Evolutionary conservation across 2,113 vertebrate genomes (phyloP).

Genomic region (Thomomys bottae): DNA sequence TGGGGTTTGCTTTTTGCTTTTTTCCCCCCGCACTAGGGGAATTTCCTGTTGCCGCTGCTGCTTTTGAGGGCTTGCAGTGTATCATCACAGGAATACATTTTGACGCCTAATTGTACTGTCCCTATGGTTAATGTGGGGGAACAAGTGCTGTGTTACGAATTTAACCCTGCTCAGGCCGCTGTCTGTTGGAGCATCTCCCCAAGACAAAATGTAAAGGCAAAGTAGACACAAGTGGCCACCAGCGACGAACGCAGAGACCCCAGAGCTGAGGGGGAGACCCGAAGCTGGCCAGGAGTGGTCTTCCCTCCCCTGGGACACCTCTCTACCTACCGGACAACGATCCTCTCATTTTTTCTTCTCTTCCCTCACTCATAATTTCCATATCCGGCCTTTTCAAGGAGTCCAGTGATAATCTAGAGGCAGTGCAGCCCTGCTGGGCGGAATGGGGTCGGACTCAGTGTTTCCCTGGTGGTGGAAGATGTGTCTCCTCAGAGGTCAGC

Average conservation of each 20-base stretch:
- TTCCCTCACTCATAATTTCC: constrained; percentile 41
- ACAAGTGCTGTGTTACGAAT: constrained; percentile 78
- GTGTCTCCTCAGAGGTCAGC: neutral
- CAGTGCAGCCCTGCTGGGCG: neutral
- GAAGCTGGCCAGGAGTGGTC: neutral
- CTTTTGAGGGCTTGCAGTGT: constrained; percentile 70
- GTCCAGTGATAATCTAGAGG: neutral
- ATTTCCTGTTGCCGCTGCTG: constrained; percentile 71
- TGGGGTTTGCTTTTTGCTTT: constrained; percentile 61
- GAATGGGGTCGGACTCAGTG: neutral
- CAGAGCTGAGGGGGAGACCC: constrained; percentile 34
- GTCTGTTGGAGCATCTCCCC: constrained; percentile 54
- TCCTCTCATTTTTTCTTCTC: constrained; percentile 61
- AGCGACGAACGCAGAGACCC: neutral
- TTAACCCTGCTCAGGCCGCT: constrained; percentile 79
- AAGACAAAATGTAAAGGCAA: constrained; percentile 21
- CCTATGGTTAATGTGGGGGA: constrained; percentile 82
- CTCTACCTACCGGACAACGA: constrained; percentile 10
- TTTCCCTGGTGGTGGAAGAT: neutral
- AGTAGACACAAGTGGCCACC: constrained; percentile 24
- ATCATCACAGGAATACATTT: constrained; percentile 83
- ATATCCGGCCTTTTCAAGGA: constrained; percentile 46
- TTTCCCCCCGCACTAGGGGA: constrained; percentile 56
- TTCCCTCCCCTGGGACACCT: constrained; percentile 51
- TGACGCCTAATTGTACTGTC: constrained; percentile 83